These are phyloP conservation scores for Emydoidea blandingii DNA, from an alignment of 2,797 vertebrate genomes.

Conservation along the genomic window DNA sequence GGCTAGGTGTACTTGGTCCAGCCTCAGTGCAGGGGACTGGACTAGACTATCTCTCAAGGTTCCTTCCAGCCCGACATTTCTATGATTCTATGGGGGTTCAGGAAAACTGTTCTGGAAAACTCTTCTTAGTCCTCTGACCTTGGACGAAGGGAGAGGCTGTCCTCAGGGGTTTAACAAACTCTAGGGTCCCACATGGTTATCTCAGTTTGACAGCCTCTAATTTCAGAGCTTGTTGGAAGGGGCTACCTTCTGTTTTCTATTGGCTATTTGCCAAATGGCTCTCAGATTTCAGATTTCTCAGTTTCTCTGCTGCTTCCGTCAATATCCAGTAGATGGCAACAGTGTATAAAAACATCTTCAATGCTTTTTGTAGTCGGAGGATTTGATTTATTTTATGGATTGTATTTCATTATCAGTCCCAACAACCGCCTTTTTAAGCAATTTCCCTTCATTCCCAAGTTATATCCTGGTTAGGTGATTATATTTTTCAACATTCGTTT, in stretches of 20 bases:
- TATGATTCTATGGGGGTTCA: background rate
- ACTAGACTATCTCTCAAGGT: background rate
- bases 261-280: background rate
- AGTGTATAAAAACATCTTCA: background rate
- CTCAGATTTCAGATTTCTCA: background rate
- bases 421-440: background rate
- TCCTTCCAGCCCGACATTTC: background rate
- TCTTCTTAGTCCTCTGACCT: background rate
- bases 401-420: background rate
- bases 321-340: background rate
- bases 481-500: background rate
- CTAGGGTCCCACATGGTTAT: background rate
- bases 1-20: background rate
- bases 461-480: background rate
- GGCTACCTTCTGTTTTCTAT: background rate
- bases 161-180: background rate
- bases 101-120: background rate
- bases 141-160: background rate
- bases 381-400: background rate
- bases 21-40: background rate
- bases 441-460: background rate
- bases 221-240: background rate
- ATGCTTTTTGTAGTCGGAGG: background rate
- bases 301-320: too few relatives aligned
- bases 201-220: background rate